Conservation (phyloP, 2,113 vertebrate genomes). For the Ophiodon elongatus region DNA sequence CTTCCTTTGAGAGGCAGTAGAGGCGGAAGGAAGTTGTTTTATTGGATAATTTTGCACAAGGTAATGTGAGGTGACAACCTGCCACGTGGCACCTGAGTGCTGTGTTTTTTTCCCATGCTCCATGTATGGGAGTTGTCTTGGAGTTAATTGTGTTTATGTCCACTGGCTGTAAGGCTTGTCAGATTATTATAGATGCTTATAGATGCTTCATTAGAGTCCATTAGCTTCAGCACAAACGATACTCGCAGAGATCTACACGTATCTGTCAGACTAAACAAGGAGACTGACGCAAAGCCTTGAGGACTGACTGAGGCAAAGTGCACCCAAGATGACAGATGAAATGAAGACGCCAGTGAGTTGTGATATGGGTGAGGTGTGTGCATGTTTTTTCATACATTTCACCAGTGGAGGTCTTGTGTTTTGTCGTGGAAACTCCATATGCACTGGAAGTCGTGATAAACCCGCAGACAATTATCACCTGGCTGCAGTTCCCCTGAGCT, state of each 20-base stretch:
- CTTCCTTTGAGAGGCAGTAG: slow-evolving; percentile 8
- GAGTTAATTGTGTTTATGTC: slow-evolving; percentile 22
- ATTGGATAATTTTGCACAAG: slow-evolving; percentile 42
- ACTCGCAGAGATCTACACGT: not conserved
- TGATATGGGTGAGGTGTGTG: slow-evolving; percentile 31
- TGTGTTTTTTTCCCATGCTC: slow-evolving; percentile 20
- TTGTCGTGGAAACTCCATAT: too few species aligned
- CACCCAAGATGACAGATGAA: slow-evolving; percentile 28
- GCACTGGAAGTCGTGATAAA: not conserved
- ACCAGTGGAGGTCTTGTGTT: too few species aligned
- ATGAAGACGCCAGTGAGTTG: slow-evolving; percentile 30
- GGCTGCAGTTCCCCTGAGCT: not conserved
- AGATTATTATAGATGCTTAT: slow-evolving; percentile 30
- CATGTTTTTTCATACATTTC: slow-evolving; percentile 16
- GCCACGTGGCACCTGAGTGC: slow-evolving; percentile 11
- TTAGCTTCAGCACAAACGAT: slow-evolving; percentile 32
- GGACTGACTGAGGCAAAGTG: slow-evolving; percentile 11
- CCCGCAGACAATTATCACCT: not conserved
- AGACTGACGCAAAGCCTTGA: not conserved
- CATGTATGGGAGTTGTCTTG: slow-evolving; percentile 14
- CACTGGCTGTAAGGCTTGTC: slow-evolving; percentile 24
- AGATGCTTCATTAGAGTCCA: slow-evolving; percentile 49
- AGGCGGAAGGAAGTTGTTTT: slow-evolving; percentile 31
- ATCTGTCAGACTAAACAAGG: slow-evolving; percentile 24
- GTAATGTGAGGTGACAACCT: slow-evolving; percentile 65